These are phyloP conservation scores for Chaetogeoica ovagalla DNA, from an alignment of 2,888 invertebrate genomes.

Conservation along the genomic window DNA sequence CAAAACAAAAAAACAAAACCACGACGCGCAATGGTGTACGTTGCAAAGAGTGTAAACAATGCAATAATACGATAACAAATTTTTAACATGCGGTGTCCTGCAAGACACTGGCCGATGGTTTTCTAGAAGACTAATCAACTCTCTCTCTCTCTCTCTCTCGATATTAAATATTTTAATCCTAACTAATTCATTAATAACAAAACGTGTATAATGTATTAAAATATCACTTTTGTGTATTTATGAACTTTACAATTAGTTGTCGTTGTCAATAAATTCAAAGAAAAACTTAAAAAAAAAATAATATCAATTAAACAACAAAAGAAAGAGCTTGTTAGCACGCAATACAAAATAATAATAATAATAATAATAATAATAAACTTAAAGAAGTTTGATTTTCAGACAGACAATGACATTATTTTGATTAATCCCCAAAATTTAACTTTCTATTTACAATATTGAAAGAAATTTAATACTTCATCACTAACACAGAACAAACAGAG, in stretches of 20 bases:
- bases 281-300: slow-evolving; percentile 25
- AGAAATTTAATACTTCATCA: slow-evolving; percentile 15
- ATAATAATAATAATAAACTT: slow-evolving; percentile 20
- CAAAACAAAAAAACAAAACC: slow-evolving; percentile 7
- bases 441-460: slow-evolving; percentile 42
- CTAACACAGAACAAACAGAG: slow-evolving; percentile 46
- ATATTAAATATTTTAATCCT: slow-evolving; percentile 1
- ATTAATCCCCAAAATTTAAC: slow-evolving; percentile 49
- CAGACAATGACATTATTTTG: slow-evolving; percentile 47
- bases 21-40: slow-evolving; percentile 10
- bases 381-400: slow-evolving; percentile 50
- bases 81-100: slow-evolving; percentile 1
- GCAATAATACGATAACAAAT: slow-evolving; percentile 35
- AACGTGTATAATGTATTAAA: neutral
- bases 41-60: slow-evolving; percentile 23
- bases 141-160: too few relatives aligned
- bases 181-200: slow-evolving; percentile 5
- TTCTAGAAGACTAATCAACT: slow-evolving; percentile 17
- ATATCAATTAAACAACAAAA: slow-evolving; percentile 40
- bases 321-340: neutral
- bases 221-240: neutral
- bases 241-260: slow-evolving; percentile 10
- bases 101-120: slow-evolving; percentile 3
- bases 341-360: slow-evolving; percentile 3
- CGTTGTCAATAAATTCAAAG: neutral